phyloP scores from a whole-genome alignment of 2,113 vertebrate species.

The Tichodroma muraria region DNA sequence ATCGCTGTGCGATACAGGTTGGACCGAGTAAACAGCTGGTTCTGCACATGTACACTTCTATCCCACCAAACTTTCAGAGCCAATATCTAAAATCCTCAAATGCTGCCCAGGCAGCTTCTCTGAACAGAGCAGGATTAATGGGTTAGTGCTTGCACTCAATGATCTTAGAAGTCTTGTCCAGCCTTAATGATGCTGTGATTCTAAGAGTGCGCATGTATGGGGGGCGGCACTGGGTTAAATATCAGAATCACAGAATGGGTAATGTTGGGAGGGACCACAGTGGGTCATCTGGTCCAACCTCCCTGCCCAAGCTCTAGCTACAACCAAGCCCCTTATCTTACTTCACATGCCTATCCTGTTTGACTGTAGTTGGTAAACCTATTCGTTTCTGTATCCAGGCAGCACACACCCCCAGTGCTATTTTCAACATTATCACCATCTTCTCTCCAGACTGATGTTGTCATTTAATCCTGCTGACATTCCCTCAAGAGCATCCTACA shows the following conservation, averaged over 20 bases:
- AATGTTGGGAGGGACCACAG: not conserved
- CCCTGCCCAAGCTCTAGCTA: not conserved
- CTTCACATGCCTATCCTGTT: not conserved
- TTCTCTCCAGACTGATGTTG: not conserved
- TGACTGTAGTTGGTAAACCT: not conserved
- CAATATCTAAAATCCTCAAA: not conserved
- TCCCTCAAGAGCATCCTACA: not conserved
- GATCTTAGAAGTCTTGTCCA: not conserved
- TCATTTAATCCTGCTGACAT: constrained; percentile 8
- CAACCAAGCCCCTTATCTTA: not conserved
- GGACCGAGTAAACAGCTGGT: not conserved
- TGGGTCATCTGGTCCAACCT: not conserved
- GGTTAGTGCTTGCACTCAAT: not conserved
- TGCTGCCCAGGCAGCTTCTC: not conserved
- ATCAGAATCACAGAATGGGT: not conserved
- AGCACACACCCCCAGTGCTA: not conserved
- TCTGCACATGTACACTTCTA: not conserved
- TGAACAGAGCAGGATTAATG: not conserved
- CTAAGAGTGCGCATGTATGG: rapidly evolving
- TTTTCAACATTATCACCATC: not conserved
- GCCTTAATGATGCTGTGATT: not conserved
- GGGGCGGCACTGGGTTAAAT: not conserved
- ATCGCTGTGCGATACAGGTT: rapidly evolving
- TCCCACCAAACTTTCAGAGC: not conserved
- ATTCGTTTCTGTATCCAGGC: not conserved